Evolutionary conservation across 2,888 invertebrate genomes (phyloP), one percentile per base, ranked within the genome.

Genomic region (Orthonychiurus folsomi): DNA sequence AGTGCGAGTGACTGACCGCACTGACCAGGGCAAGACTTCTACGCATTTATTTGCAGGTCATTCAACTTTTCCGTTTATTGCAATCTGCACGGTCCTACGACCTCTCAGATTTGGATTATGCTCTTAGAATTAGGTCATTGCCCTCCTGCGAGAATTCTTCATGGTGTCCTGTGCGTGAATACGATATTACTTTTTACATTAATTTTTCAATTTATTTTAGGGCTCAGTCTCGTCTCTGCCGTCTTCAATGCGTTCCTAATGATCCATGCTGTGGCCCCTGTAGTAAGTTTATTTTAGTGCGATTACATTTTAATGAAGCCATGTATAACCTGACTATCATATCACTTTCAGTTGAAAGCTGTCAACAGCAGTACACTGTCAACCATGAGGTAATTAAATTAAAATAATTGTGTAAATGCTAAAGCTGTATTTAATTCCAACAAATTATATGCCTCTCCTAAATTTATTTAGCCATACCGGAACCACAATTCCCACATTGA

Each of bases 241-340:
- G 69, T 12, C 56, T 68, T 28, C 64, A 66, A 47, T 68, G 69
- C 28, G 61, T 68, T n/a, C 68, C 68, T n/a, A 66, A 68, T 60
- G 67, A 63, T 50, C 66, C 68, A 23, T 66, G 65, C 47, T 59
- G 50, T n/a, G n/a, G n/a, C n/a, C n/a, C n/a, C 21, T 58, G 58
- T 50, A 58, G 63, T 55, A 54, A 62, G 20, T 50, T 61, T 1
- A 5, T n/a, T 25, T n/a, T 47, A 3, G 28, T n/a, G n/a, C n/a
- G n/a, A n/a, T 24, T 48, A 28, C n/a, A 28, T 9, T 53, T 56
- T 9, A 5, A 37, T 37, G 37, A 37, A 37, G 37, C 20, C 20
- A 20, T 20, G 20, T 52, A 20, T 52, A 52, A 55, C 21, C 25
- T 23, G 25, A 9, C 3, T 37, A 27, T 55, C 20, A 55, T 18